Base-by-base conservation (phyloP, 2,797 vertebrate genomes). In the Clamator glandarius region DNA sequence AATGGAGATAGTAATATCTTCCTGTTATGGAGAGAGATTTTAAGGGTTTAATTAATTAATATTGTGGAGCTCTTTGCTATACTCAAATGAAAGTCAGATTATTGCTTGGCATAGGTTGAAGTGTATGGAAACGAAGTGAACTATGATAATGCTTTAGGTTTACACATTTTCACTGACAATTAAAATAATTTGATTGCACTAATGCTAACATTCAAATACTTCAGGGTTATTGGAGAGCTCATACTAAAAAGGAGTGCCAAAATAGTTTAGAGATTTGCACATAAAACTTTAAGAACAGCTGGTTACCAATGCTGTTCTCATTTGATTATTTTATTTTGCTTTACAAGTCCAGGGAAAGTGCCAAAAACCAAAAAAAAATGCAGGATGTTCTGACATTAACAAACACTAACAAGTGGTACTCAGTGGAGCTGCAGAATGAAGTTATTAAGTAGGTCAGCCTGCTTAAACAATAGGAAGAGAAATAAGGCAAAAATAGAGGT, bases 41-140 rank as follows among this genome's bases (percentile, higher is more conserved):
- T 84, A 67, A 86, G 86, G 52, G 87, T 79, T 94, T 93, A 92
- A 91, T 92, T 93, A 89, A 93, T 95, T 95, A 91, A 88, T 91
- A 61, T 73, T 26, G 55, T 46, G 66, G 35, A 84, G 59, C 84
- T 86, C 69, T 84, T 75, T 57, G 41, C 48, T 0, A 4, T 52
- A 23, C 39, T 91, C 36, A 70, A 91, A 67, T 50, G 55, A 20
- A 91, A 91, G 76, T 84, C 44, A 91, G 81, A 95, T 88, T 90
- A 89, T 82, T 96, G 18, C 57, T 90, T 84, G 67, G 66, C 50
- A 25, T 68, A 88, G 46, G 81, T 51, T 86, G 54, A 94, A 81
- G 26, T 76, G 77, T 42, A 52, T 79, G 73, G 80, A 80, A 93
- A 88, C 70, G 64, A 91, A 91, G 19, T 73, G 82, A 66, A 68